Evolutionary conservation across 2,797 vertebrate species (phyloP).

Genomic region (Naso thynnoides): DNA sequence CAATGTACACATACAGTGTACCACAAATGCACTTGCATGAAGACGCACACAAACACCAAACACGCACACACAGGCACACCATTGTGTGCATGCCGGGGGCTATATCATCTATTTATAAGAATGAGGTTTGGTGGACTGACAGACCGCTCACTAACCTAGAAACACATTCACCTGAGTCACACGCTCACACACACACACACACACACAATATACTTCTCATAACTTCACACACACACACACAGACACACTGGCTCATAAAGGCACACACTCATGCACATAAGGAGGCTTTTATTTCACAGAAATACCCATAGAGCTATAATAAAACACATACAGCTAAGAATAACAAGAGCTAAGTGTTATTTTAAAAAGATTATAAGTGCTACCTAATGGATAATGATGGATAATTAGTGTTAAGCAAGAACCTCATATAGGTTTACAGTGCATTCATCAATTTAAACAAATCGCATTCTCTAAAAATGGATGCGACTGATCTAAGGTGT

Average conservation of each 20-base stretch:
- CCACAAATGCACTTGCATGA: slow-evolving; percentile 29
- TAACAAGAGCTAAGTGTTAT: slow-evolving; percentile 32
- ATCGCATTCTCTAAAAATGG: slow-evolving; percentile 14
- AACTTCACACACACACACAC: slow-evolving; percentile 16
- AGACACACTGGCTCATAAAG: slow-evolving; percentile 37
- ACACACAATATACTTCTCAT: slow-evolving; percentile 31
- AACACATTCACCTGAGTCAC: slow-evolving; percentile 75
- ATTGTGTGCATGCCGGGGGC: slow-evolving; percentile 71
- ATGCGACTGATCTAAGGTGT: slow-evolving; percentile 41
- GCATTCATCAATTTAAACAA: slow-evolving; percentile 40
- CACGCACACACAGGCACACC: slow-evolving; percentile 30
- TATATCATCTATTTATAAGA: slow-evolving; percentile 83
- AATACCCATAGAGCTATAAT: slow-evolving; percentile 40
- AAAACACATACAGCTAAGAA: slow-evolving; percentile 40
- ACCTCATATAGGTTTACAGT: slow-evolving; percentile 4
- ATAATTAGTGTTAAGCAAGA: slow-evolving; percentile 43
- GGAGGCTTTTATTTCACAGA: slow-evolving; percentile 37
- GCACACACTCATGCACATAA: slow-evolving; percentile 27
- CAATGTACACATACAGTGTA: slow-evolving; percentile 62
- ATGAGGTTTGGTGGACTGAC: slow-evolving; percentile 81
- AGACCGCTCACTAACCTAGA: slow-evolving; percentile 72
- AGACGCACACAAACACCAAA: slow-evolving; percentile 8
- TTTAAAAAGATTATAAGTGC: slow-evolving; percentile 38
- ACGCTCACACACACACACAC: slow-evolving; percentile 24
- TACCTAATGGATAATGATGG: slow-evolving; percentile 45